Conservation (phyloP, 37 sponge, comb jelly and placozoan genomes). For the Eunapius fragilis region DNA sequence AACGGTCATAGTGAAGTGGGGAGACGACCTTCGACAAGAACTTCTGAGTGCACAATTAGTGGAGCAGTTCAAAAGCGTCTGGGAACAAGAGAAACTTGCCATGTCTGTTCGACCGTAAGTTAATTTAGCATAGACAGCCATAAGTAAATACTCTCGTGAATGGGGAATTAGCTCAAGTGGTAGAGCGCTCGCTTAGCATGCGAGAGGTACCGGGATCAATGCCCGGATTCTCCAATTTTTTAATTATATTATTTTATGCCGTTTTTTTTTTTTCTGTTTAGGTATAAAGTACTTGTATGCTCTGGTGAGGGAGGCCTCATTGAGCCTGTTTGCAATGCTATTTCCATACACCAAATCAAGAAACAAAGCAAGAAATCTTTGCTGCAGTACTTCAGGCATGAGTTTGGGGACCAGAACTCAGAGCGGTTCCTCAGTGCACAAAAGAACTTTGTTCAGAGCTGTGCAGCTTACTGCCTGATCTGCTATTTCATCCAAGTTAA, state of each 20-base stretch:
- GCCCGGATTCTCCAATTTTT: constrained; percentile 42
- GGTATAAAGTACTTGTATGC: constrained; percentile 86
- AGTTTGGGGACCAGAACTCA: constrained; percentile 84
- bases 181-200: constrained; percentile 50
- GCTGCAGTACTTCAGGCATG: constrained; percentile 75
- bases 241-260: background rate
- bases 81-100: constrained; percentile 82
- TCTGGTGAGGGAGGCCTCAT: constrained; percentile 91
- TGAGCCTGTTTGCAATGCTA: constrained; percentile 91
- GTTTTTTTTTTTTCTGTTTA: background rate
- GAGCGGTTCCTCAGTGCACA: constrained; percentile 86
- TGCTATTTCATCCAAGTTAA: constrained; percentile 95
- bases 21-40: constrained; percentile 97
- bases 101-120: constrained; percentile 87
- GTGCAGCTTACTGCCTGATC: constrained; percentile 96
- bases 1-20: constrained; percentile 92
- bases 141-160: background rate
- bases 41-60: constrained; percentile 86
- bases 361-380: constrained; percentile 77
- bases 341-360: constrained; percentile 98
- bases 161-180: constrained; percentile 44
- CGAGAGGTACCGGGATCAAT: constrained; percentile 52
- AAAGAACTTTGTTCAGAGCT: constrained; percentile 92
- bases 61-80: constrained; percentile 88
- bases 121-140: no score